phyloP scores from a whole-genome alignment of 2,113 vertebrate species.

The Colossoma macropomum region DNA sequence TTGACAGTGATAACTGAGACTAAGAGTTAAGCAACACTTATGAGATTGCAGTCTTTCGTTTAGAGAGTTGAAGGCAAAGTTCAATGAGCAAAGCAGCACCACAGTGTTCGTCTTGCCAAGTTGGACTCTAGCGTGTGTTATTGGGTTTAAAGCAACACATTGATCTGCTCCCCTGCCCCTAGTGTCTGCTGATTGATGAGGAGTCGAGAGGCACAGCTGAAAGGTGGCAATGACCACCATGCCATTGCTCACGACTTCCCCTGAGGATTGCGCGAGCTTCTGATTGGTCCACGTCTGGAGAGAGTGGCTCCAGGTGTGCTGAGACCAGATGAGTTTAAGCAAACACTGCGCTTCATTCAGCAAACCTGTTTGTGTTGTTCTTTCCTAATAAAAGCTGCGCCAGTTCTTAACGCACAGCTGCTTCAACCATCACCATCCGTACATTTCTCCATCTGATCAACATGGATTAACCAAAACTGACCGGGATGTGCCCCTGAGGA shows the following conservation, averaged over 20 bases:
- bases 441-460: conserved; percentile 28
- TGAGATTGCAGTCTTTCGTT: too few species aligned
- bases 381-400: neutral
- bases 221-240: neutral
- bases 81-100: neutral
- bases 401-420: neutral
- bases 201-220: neutral
- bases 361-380: neutral
- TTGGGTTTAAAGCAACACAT: neutral
- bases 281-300: neutral
- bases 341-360: neutral
- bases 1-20: too few species aligned
- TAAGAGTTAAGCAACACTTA: too few species aligned
- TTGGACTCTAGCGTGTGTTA: neutral
- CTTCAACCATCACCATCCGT: neutral
- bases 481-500: neutral
- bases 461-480: conserved; percentile 30
- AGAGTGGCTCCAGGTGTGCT: neutral
- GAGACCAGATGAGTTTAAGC: neutral
- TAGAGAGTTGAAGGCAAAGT: too few species aligned
- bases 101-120: neutral
- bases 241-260: neutral
- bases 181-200: neutral
- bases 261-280: neutral
- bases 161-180: neutral